Evolutionary conservation across 2,888 invertebrate genomes (phyloP).

Genomic region (Spatulosminthurus flaviceps): DNA sequence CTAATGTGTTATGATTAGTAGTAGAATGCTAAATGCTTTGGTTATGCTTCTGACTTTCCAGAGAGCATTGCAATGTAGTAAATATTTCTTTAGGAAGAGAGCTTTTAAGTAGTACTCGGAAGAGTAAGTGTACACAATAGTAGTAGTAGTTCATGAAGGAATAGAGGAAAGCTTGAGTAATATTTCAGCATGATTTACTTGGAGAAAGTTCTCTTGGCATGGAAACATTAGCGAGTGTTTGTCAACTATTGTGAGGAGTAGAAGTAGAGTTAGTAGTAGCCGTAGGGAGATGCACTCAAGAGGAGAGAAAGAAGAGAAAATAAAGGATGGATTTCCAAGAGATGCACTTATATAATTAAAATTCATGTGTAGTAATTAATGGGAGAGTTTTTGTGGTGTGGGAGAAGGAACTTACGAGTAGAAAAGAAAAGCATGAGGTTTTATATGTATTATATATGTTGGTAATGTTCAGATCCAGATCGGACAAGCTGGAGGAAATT

Average conservation of each 20-base stretch:
- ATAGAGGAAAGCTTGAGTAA: neutral
- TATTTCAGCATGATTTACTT: slow-evolving; percentile 8
- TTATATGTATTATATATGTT: neutral
- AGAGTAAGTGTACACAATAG: too few relatives aligned
- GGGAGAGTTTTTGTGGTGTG: neutral
- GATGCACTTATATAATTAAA: slow-evolving; percentile 29
- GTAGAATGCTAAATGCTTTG: too few relatives aligned
- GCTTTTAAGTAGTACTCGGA: too few relatives aligned
- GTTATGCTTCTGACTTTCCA: too few relatives aligned
- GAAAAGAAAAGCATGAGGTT: neutral
- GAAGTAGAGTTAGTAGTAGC: too few relatives aligned
- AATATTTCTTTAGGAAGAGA: too few relatives aligned
- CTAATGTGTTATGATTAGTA: too few relatives aligned
- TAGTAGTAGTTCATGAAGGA: neutral
- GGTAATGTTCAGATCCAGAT: slow-evolving; percentile 24
- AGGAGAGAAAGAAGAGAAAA: neutral
- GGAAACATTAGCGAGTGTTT: slow-evolving; percentile 24
- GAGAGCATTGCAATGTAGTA: too few relatives aligned
- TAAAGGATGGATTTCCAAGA: neutral
- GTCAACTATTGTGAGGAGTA: neutral
- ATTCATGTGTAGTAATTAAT: slow-evolving; percentile 24
- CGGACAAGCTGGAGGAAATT: slow-evolving; percentile 26
- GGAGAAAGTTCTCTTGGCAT: neutral
- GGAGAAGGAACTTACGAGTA: too few relatives aligned
- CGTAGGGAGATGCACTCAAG: too few relatives aligned